A percentile compares a stretch with the other conserved stretches of the same genome.
Evolutionary conservation across 2,113 vertebrate species (phyloP).

Genomic region (Dinomys branickii): DNA sequence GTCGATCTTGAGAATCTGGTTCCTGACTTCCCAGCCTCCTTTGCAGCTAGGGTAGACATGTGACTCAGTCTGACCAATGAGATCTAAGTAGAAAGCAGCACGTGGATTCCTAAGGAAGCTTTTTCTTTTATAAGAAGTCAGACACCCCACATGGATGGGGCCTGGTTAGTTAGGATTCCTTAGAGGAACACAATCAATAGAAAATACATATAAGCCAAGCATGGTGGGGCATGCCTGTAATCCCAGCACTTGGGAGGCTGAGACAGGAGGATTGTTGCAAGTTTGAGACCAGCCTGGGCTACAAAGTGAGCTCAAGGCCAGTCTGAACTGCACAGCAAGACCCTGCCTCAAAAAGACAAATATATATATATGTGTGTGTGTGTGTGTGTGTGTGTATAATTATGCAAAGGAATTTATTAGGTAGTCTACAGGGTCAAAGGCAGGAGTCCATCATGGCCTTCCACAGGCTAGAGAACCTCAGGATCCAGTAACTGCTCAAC

Average conservation of each 20-base stretch:
- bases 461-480: neutral
- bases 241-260: too few relatives aligned
- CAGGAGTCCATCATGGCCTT: neutral
- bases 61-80: neutral
- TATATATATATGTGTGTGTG: too few relatives aligned
- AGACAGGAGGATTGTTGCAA: too few relatives aligned
- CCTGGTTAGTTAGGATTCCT: neutral
- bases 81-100: neutral
- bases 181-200: neutral
- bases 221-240: too few relatives aligned
- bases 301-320: too few relatives aligned
- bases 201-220: too few relatives aligned
- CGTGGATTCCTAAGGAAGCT: neutral
- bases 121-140: neutral
- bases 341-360: too few relatives aligned
- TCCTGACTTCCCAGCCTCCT: constrained; percentile 38
- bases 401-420: neutral
- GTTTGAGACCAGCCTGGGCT: too few relatives aligned
- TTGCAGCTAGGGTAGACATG: neutral
- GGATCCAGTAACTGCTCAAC: neutral
- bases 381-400: too few relatives aligned
- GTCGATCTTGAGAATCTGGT: neutral
- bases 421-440: neutral
- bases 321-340: too few relatives aligned
- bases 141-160: neutral